Evolutionary conservation across 2,113 vertebrate species (phyloP).

Genomic region (Chiloscyllium plagiosum): DNA sequence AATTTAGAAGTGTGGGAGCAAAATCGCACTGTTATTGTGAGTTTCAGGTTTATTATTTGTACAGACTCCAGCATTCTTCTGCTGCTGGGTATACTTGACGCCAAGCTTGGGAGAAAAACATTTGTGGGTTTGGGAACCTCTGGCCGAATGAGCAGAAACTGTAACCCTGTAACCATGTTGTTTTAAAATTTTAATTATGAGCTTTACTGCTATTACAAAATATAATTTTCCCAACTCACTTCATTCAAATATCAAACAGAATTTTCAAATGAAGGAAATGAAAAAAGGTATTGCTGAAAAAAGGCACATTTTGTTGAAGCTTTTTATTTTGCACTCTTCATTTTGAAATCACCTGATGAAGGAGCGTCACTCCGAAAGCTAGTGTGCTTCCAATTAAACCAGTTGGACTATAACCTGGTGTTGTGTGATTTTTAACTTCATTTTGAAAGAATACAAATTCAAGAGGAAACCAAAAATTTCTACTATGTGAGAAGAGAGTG

Average conservation of each 20-base stretch:
- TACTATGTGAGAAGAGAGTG: no score
- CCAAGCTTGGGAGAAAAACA: background rate
- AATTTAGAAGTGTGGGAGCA: background rate
- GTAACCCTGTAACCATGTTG: background rate
- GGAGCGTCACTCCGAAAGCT: no score
- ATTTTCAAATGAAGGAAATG: background rate
- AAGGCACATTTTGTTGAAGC: no score
- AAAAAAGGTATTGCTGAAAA: no score
- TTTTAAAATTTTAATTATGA: background rate
- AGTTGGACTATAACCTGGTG: no score
- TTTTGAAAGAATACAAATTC: no score
- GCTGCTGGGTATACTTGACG: background rate
- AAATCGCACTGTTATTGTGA: background rate
- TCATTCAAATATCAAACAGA: background rate
- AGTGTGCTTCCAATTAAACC: no score
- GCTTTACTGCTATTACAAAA: background rate
- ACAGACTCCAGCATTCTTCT: background rate
- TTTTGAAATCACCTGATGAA: no score
- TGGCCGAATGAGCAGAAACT: background rate
- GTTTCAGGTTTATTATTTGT: background rate
- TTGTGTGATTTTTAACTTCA: no score
- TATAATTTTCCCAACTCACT: background rate
- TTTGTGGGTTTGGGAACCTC: background rate
- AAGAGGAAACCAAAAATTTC: no score
- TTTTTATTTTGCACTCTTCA: no score